Base-by-base conservation (phyloP, 1,140 invertebrate genomes). In the Protaetia brevitarsis region DNA sequence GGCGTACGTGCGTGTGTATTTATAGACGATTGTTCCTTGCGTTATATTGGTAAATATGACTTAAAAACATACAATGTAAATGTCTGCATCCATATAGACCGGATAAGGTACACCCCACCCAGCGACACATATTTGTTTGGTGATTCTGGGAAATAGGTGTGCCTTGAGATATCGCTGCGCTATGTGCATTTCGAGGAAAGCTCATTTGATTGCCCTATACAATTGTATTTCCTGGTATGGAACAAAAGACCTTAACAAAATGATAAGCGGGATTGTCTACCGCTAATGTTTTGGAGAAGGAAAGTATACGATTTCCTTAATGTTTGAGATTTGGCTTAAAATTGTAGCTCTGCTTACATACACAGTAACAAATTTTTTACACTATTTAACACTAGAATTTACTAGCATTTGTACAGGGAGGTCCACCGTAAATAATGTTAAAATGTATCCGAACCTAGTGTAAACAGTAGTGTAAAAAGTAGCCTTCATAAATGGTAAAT, bases 31-130 rank as follows among this genome's bases (percentile, higher is more conserved):
- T 51, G 19, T 51, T 51, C 41, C 26, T 13, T 51, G 26, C 21
- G 26, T 19, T 51, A 23, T 51, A 10, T 23, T 16, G 21, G 19
- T 51, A 51, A 51, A 51, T 51, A 45, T 45, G 16, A 23, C 41
- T 51, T 51, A 51, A 7, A 51, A 5, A 19, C 6, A 23, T 51
- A 51, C 41, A 21, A 51, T 51, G 26, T 19, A 8, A 51, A 51
- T 19, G 19, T 23, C 41, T 23, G 6, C 41, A 19, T 51, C 13
- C 41, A 51, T 51, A 51, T 51, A 51, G 41, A 19, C 41, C 41
- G 41, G 41, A 51, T 51, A 23, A 51, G 19, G 26, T 51, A 51
- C 41, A 51, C 41, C 26, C 41, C 41, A 51, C 41, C 41, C 41
- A 51, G 26, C 26, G 13, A 23, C n/a, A n/a, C 19, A 51, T 51